Base-by-base conservation (phyloP, 2,888 invertebrate species). In the Limnephilus marmoratus region DNA sequence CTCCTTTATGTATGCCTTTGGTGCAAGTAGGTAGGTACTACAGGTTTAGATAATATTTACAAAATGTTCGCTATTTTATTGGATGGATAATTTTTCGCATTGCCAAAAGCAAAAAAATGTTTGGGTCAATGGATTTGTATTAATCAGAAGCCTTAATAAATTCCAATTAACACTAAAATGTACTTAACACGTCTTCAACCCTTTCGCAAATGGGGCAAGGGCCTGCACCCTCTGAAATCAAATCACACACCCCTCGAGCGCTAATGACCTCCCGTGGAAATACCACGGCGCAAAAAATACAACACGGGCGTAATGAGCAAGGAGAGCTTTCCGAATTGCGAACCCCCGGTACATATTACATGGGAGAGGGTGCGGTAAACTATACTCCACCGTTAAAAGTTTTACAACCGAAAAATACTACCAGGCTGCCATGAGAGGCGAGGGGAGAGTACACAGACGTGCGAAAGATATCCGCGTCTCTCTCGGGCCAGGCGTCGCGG, bases 401-500 rank as follows among this genome's bases (percentile, higher is more conserved):
- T 93, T 93, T 93, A 93, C 92, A 93, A 91, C 93, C 93, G 93
- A 92, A 92, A 92, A 92, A 92, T 93, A 94, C 94, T 93, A 93
- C 95, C 95, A 95, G 94, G 91, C 85, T 85, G 92, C 85, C 83
- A 91, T 89, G 90, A 92, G 85, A 34, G 68, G 45, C 85, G 86
- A 91, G 90, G 91, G 92, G 95, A 94, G 93, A 91, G 89, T 81
- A 91, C 94, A 95, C 95, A 94, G 92, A 94, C 94, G 93, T 94
- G 94, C 95, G 94, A 94, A 94, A 81, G 87, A 87, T 81, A 85
- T 86, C 85, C 80, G 53, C 94, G 18, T 88, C 91, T 93, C 90
- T 90, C 88, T 92, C 91, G 37, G 12, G 94, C 94, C 94, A 96
- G 96, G 95, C 95, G 94, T 94, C 95, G 95, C 93, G 94, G 93